Evolutionary conservation across 2,113 vertebrate genomes (phyloP), one percentile per base, ranked within the genome.

Genomic region (Bos javanicus): DNA sequence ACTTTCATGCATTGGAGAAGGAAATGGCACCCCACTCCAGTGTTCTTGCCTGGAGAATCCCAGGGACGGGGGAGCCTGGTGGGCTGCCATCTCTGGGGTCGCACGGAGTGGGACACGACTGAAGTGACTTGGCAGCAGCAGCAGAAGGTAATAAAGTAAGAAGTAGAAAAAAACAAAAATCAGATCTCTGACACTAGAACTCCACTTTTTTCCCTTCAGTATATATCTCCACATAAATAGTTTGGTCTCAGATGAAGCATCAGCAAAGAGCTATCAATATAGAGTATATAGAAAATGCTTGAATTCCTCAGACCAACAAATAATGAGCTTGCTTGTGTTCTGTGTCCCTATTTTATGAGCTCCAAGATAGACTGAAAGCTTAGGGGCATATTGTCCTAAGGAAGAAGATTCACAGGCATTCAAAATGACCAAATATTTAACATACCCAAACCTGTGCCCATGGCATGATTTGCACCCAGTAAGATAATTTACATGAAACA

Each of bases 401-500:
- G 57, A 94, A 97, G 52, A 36, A 87, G 43, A 95, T 21, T 82
- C 33, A 67, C 15, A 43, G 30, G 46, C 86, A 36, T 88, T 62
- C 67, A 93, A 90, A 86, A 60, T 78, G 30, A 78, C 26, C 64
- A 89, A 71, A 74, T 39, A 43, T 86, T 96, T 86, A 91, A 90
- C 33, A 87, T 7, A 90, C 17, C 25, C 52, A 90, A 78, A 88
- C 23, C 14, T 80, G 1, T 50, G 21, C 50, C 92, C 50, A 36
- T 60, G 46, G 28, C 84, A 43, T 85, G 89, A n/a, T 96, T 86
- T 59, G 80, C 57, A 57, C 12, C 62, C 46, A 14, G 36, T 74
- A 12, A 81, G 81, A 95, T 94, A 85, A 92, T 95, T 95, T 93
- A 90, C 87, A 90, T 95, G 87, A 90, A 95, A 92, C 80, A 85